These are phyloP conservation scores for Acronicta psi DNA, from an alignment of 2,888 invertebrate genomes.

Conservation along the genomic window DNA sequence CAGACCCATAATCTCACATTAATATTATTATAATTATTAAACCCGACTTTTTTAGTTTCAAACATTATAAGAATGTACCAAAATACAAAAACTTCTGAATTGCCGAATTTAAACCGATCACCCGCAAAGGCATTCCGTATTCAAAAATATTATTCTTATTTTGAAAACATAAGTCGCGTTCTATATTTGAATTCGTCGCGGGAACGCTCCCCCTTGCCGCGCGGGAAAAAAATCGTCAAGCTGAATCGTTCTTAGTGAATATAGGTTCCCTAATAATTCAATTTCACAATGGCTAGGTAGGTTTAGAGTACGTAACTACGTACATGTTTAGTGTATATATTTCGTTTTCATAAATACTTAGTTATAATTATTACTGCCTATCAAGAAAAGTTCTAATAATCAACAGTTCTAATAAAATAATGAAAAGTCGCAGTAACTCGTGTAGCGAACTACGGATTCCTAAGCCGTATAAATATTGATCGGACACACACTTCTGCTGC, in stretches of 20 bases:
- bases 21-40: too few relatives aligned
- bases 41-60: too few relatives aligned
- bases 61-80: slow-evolving; percentile 3
- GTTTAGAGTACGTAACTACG: too few relatives aligned
- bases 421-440: neutral
- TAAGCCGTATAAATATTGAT: slow-evolving; percentile 71
- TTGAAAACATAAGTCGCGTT: slow-evolving; percentile 75
- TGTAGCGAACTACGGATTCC: slow-evolving; percentile 42
- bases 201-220: slow-evolving; percentile 76
- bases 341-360: neutral
- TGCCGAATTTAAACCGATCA: slow-evolving; percentile 67
- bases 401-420: too few relatives aligned
- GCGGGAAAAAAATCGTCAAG: slow-evolving; percentile 63
- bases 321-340: too few relatives aligned
- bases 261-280: slow-evolving; percentile 45
- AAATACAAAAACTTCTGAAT: slow-evolving; percentile 35
- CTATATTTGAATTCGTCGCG: slow-evolving; percentile 85
- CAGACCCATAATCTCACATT: too few relatives aligned
- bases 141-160: slow-evolving; percentile 78
- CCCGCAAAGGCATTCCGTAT: slow-evolving; percentile 83
- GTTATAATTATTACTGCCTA: too few relatives aligned
- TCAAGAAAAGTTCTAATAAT: too few relatives aligned
- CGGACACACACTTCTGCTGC: slow-evolving; percentile 63
- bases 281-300: too few relatives aligned
- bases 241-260: slow-evolving; percentile 18